Evolutionary conservation across 2,113 vertebrate genomes (phyloP).

Genomic region (Glareola pratincola): DNA sequence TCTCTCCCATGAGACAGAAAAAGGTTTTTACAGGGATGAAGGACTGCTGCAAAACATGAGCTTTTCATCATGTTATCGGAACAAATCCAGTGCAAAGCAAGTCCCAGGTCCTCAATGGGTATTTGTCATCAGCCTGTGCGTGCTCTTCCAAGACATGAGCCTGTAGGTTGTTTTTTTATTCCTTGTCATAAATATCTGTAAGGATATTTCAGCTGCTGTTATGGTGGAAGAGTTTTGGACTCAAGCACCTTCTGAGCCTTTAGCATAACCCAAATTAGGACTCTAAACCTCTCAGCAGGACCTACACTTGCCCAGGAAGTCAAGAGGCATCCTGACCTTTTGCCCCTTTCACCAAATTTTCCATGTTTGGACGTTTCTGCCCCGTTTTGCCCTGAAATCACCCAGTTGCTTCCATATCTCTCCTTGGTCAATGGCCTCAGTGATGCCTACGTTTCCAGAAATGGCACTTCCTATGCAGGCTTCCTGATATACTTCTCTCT

Average conservation of each 20-base stretch:
- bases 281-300: rapidly evolving
- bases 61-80: not conserved
- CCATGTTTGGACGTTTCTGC: not conserved
- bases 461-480: not conserved
- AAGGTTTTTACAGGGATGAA: not conserved
- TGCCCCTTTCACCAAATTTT: not conserved
- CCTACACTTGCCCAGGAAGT: not conserved
- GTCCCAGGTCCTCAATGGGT: rapidly evolving
- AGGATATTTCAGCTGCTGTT: not conserved
- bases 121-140: rapidly evolving
- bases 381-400: not conserved
- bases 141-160: not conserved
- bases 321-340: not conserved
- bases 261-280: not conserved
- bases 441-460: not conserved
- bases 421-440: not conserved
- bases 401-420: not conserved
- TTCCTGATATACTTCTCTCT: not conserved
- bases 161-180: not conserved
- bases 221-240: not conserved
- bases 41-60: not conserved
- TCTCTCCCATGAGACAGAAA: not conserved
- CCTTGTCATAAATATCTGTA: not conserved
- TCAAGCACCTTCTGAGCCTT: not conserved
- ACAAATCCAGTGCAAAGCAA: not conserved